Percentiles rank a stretch among this genome's conserved stretches.
Evolutionary conservation across 2,888 invertebrate species (phyloP).

Genomic region (Drosophila testacea): DNA sequence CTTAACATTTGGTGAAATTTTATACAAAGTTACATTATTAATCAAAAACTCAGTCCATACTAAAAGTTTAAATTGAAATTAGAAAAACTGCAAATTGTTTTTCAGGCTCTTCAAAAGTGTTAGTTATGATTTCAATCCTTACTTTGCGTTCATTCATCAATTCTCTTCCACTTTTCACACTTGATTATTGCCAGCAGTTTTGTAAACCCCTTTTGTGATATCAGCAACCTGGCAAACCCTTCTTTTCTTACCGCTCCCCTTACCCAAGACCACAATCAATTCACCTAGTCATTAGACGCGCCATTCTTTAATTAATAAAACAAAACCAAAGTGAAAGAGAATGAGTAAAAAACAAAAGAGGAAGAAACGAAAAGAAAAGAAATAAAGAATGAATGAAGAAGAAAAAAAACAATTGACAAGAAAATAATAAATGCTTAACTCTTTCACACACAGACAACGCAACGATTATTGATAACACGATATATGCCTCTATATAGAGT

Average conservation of each 20-base stretch:
- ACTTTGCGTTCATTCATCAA: no score
- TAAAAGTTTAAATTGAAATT: no score
- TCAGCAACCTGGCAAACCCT: slow-evolving; percentile 1
- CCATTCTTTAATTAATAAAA: slow-evolving; percentile 62
- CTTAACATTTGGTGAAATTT: no score
- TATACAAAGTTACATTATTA: no score
- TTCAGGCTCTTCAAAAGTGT: no score
- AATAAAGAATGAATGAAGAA: not conserved
- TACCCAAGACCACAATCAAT: slow-evolving; percentile 35
- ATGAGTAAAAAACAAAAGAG: slow-evolving; percentile 1
- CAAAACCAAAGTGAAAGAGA: slow-evolving; percentile 37
- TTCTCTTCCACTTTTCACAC: no score
- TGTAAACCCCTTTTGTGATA: not conserved
- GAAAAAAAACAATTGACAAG: slow-evolving; percentile 45
- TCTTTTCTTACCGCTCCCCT: not conserved
- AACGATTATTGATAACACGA: slow-evolving; percentile 63
- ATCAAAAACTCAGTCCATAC: no score
- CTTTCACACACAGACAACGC: slow-evolving; percentile 30
- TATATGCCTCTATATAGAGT: slow-evolving; percentile 30
- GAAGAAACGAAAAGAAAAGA: not conserved
- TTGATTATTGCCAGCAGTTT: not conserved
- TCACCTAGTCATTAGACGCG: slow-evolving; percentile 33
- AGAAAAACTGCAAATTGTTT: no score
- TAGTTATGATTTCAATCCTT: not conserved
- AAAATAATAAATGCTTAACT: slow-evolving; percentile 51